phyloP scores from a whole-genome alignment of 2,113 vertebrate genomes.

The Sylvilagus bachmani region DNA sequence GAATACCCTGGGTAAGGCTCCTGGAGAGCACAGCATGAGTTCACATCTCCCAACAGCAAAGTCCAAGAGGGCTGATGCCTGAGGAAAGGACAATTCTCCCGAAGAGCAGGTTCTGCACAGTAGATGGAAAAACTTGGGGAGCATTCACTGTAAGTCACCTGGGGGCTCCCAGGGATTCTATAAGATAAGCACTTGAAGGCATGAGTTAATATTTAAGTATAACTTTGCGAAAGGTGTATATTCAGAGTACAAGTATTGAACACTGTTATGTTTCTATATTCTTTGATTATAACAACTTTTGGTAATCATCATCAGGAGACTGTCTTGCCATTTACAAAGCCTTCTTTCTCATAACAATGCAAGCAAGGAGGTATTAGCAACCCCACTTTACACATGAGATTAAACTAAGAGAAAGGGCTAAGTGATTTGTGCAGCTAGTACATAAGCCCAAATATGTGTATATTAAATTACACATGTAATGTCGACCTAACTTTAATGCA shows the following conservation, averaged over 20 bases:
- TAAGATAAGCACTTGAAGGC: background rate
- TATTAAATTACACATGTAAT: background rate
- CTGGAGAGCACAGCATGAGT: background rate
- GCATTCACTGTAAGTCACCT: background rate
- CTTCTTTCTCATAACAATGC: background rate
- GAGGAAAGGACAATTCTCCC: background rate
- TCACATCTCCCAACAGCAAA: background rate
- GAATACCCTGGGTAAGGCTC: background rate
- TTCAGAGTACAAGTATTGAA: background rate
- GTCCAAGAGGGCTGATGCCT: background rate
- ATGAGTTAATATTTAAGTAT: background rate
- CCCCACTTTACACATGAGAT: background rate
- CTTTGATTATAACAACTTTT: conserved; percentile 1
- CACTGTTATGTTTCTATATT: background rate
- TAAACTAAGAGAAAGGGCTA: background rate
- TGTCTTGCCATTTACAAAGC: background rate
- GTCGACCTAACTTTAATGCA: background rate
- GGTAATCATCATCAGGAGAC: background rate
- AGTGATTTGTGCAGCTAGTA: background rate
- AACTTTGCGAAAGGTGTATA: background rate
- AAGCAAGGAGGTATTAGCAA: background rate
- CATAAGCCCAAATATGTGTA: background rate
- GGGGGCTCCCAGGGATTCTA: background rate
- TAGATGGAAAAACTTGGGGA: background rate
- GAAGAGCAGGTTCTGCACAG: background rate